These are phyloP conservation scores for Lottia scabra DNA, from an alignment of 2,888 invertebrate species.

Conservation along the genomic window DNA sequence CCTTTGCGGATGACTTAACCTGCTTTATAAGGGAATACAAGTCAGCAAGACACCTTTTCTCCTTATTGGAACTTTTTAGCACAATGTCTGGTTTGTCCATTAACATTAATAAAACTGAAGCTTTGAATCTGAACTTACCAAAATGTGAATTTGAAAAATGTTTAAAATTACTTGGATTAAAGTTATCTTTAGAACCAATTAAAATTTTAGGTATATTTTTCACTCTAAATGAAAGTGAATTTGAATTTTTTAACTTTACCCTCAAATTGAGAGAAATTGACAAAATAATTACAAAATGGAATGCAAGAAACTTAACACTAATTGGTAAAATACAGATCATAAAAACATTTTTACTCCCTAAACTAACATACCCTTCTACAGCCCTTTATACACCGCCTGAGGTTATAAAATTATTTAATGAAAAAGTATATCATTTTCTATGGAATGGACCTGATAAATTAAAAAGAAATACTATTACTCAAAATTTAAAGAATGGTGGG, in stretches of 20 bases:
- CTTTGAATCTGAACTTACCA: neutral
- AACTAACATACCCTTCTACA: no score
- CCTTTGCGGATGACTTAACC: neutral
- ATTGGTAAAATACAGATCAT: no score
- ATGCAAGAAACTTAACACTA: no score
- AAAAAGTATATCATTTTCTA: neutral
- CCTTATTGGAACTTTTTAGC: neutral
- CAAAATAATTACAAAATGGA: no score
- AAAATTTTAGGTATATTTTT: neutral
- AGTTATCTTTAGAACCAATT: neutral
- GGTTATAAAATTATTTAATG: neutral
- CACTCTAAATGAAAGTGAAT: no score
- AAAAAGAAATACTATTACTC: neutral
- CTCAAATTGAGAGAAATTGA: no score
- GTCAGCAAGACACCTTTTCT: neutral
- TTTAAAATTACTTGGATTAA: neutral
- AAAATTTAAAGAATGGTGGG: neutral
- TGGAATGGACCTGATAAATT: neutral
- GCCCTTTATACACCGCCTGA: no score
- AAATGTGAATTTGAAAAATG: neutral
- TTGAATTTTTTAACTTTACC: no score
- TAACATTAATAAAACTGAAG: neutral
- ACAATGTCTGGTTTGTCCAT: neutral
- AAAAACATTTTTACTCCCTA: no score
- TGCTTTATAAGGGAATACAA: neutral